Base-by-base conservation (phyloP, 2,113 vertebrate species). In the Indri indri region DNA sequence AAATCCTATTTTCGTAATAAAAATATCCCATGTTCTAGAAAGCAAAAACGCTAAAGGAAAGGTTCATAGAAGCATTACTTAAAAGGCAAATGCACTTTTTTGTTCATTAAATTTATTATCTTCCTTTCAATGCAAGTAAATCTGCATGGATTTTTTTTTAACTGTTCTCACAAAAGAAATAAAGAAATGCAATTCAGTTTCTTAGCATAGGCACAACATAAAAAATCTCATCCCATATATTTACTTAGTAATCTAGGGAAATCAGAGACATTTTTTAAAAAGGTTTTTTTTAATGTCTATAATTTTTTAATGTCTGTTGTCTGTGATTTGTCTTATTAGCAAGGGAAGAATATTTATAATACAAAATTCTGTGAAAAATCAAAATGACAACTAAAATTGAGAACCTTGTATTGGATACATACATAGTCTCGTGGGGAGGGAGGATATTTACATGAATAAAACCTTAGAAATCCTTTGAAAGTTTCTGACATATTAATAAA, bases 41-140 rank as follows among this genome's bases (percentile, higher is more conserved):
- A 91, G 88, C 84, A 91, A 65, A 94, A 95, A 25, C 30, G 81
- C 50, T 63, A 61, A 83, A 59, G 47, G 74, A 32, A 85, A 82
- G 40, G 20, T 57, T 95, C 80, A 40, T 66, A 77, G n/a, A 83
- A 30, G 14, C 30, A n/a, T 59, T 50, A 45, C n/a, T 82, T 86
- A 79, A 81, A 91, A 74, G 45, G 47, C 79, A 83, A 89, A 79
- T 47, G 13, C 63, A 52, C 61, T 57, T 90, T 88, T 84, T 81
- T 86, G 37, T 87, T 77, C 79, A 94, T 74, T 93, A 90, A 37
- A 65, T 86, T 76, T 89, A 34, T 96, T 76, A 52, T 76, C 34
- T 93, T 54, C 50, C 54, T 95, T 96, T 86, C 70, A 95, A 6
- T 66, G 65, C 23, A 95, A 90, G 83, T 83, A 95, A 88, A 84